Base-by-base conservation (phyloP, 2,888 invertebrate species). In the Pomacea canaliculata region DNA sequence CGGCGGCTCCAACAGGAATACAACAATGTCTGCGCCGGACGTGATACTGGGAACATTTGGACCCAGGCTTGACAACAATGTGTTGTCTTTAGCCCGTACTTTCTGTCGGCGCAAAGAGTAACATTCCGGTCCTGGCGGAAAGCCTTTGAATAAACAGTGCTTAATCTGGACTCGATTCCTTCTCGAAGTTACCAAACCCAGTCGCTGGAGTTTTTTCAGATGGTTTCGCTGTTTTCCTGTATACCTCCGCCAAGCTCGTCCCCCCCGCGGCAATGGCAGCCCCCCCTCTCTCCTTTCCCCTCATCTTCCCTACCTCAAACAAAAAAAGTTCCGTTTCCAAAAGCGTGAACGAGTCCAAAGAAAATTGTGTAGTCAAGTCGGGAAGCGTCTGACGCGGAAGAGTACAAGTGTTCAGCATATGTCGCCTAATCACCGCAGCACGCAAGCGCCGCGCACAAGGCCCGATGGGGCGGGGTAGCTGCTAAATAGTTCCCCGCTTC, bases 101-200 rank as follows among this genome's bases (percentile, higher is more conserved):
- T 62, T 59, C 59, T 19, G 62, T 62, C 16, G 59, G 60, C 62
- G 60, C 37, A 59, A 71, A 71, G 27, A 71, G 71, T 71, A 59
- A 71, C 71, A 71, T 71, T 71, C 71, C 71, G 71, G 16, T 27
- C 62, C 62, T 59, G 48, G 71, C 71, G 71, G 71, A 71, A 71
- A 71, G 27, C 62, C 71, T 48, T 46, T 62, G 71, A 19, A 62
- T 71, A 71, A 71, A 71, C 71, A 71, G 18, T 46, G 71, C 71
- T 71, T 71, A 71, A 71, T 71, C 71, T 71, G 71, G 71, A 71
- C 71, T 71, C 71, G 62, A 71, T 71, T 71, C 71, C 60, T 46
- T n/a, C 18, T 13, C 71, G 62, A n/a, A 71, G 71, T 71, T 60
- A 71, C 60, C 71, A 71, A 62, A 60, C 63, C 71, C 71, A 62